Evolutionary conservation across 2,888 invertebrate genomes (phyloP), one percentile per base, ranked within the genome.

Genomic region (Cantharis flavilabris): DNA sequence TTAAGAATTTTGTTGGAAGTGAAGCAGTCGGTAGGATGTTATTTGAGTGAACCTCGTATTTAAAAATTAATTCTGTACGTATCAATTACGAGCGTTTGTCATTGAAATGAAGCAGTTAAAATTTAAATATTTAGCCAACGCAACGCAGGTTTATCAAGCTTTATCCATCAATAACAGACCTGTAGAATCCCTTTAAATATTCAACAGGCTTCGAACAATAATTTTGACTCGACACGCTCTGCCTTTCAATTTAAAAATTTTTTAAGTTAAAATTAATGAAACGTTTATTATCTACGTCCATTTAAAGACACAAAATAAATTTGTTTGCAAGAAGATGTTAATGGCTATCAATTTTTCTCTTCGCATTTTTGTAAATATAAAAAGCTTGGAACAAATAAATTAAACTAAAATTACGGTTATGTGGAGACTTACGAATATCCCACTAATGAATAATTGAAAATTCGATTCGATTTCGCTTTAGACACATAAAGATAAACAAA

Each of bases 141-240:
- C 49, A 49, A 67, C 20, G 65, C 13, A 23, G 9, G 65, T 67
- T 26, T 26, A 20, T 67, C 26, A 67, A 67, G 65, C 49, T 67
- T 67, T 18, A 67, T 67, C 65, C 65, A 67, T 67, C 65, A 67
- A 67, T 67, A 67, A 67, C 65, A 67, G 26, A 67, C 65, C 65
- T n/a, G 65, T 67, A 23, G 65, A 67, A 67, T 67, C 65, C n/a
- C 23, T 67, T 67, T 67, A 67, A 20, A 67, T 67, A 67, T 67
- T 67, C 65, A 67, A 67, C 65, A 67, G 65, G 65, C 65, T 67
- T 23, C 20, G 23, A 23, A 67, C 26, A 49, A 67, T 67, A 67
- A 67, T 67, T 67, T 67, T 67, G n/a, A 49, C 49, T 49, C 49
- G 49, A 49, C 49, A 49, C 49, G 49, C 49, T n/a, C 49, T 49